A percentile compares a stretch with the other conserved stretches of the same genome.
Evolutionary conservation across 2,113 vertebrate genomes (phyloP).

Genomic region (Urocynchramus pylzowi): DNA sequence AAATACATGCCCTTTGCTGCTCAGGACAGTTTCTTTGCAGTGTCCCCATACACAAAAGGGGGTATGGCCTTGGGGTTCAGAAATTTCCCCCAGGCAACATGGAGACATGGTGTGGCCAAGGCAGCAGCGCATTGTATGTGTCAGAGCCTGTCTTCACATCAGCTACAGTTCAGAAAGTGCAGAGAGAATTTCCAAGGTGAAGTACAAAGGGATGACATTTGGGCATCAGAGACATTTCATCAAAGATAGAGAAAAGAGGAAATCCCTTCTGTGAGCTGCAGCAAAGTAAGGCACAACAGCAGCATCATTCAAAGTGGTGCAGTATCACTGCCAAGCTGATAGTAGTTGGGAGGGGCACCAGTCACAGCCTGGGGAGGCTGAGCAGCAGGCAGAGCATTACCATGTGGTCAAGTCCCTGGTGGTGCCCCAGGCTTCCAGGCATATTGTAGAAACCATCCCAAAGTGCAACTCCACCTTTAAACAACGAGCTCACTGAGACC

Average conservation of each 20-base stretch:
- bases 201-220: neutral
- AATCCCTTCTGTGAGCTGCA: neutral
- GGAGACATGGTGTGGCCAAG: neutral
- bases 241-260: neutral
- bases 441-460: neutral
- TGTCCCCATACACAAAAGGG: neutral
- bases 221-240: neutral
- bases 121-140: neutral
- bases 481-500: neutral
- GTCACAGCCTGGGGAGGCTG: fast-evolving
- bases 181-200: neutral
- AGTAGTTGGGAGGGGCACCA: neutral
- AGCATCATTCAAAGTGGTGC: neutral
- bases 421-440: neutral
- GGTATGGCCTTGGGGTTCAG: neutral
- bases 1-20: neutral
- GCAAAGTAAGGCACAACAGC: neutral
- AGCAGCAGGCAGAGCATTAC: neutral
- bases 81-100: neutral
- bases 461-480: neutral
- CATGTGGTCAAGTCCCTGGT: fast-evolving
- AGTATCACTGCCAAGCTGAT: neutral
- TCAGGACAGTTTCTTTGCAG: fast-evolving
- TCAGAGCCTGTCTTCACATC: fast-evolving
- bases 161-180: fast-evolving